These are phyloP conservation scores for Macropus fuliginosus DNA, from an alignment of 2,797 vertebrate species.

Conservation along the genomic window DNA sequence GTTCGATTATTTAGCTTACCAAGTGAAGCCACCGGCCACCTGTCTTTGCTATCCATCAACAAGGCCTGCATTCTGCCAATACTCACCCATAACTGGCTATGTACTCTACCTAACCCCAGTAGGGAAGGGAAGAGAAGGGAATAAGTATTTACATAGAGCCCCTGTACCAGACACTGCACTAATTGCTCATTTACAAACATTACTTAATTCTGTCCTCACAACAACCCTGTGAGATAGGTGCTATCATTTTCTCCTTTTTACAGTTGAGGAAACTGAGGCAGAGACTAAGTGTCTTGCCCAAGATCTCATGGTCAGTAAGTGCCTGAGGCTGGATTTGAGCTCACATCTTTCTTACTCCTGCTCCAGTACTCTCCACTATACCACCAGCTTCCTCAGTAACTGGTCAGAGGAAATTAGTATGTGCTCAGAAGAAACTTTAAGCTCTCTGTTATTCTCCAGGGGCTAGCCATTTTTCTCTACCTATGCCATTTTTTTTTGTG, in stretches of 20 bases:
- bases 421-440: not conserved
- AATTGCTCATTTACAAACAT: not conserved
- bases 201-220: not conserved
- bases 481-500: not conserved
- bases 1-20: not conserved
- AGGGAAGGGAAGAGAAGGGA: not conserved
- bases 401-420: too few species aligned
- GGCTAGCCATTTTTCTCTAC: not conserved
- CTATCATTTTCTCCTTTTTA: not conserved
- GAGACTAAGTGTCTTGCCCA: not conserved
- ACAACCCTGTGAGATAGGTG: not conserved
- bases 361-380: not conserved
- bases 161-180: not conserved
- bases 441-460: not conserved
- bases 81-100: not conserved
- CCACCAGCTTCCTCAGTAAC: not conserved
- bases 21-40: not conserved
- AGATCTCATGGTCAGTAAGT: not conserved
- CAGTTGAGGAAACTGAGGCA: not conserved
- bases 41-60: not conserved
- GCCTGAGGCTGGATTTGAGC: not conserved
- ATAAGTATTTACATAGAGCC: not conserved
- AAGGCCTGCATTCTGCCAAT: not conserved
- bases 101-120: not conserved
- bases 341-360: not conserved